Conservation (phyloP, 2,888 invertebrate genomes). For the Mayetiola destructor region DNA sequence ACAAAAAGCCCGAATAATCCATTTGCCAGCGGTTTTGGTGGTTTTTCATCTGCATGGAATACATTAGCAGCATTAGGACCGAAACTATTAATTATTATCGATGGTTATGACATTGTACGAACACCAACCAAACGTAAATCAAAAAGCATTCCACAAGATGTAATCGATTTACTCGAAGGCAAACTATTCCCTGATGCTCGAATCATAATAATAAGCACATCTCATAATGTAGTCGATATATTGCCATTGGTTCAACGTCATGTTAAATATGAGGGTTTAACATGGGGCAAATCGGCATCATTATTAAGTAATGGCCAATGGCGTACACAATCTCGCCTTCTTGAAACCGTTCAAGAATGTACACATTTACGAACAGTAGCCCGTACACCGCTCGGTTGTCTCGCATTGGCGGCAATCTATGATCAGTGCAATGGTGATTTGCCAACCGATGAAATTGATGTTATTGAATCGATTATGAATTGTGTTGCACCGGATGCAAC, state of each 20-base stretch:
- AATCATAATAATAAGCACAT: conserved; percentile 38
- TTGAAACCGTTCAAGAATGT: conserved; percentile 34
- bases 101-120: conserved; percentile 38
- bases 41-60: conserved; percentile 35
- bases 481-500: conserved; percentile 28
- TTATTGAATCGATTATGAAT: conserved; percentile 31
- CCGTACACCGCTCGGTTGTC: conserved; percentile 40
- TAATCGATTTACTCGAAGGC: conserved; percentile 39
- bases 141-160: conserved; percentile 34
- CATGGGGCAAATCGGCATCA: conserved; percentile 37
- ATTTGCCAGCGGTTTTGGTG: conserved; percentile 25
- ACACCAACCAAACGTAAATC: conserved; percentile 29
- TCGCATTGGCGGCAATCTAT: conserved; percentile 39
- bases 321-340: conserved; percentile 34
- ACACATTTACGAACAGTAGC: conserved; percentile 34
- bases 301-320: conserved; percentile 38
- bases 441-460: conserved; percentile 29
- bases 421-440: conserved; percentile 35
- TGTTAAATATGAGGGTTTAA: conserved; percentile 37
- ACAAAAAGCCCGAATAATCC: conserved; percentile 31
- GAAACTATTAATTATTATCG: conserved; percentile 38
- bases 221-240: conserved; percentile 29
- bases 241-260: conserved; percentile 37
- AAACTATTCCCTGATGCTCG: conserved; percentile 40
- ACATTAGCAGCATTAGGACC: conserved; percentile 36